A percentile compares a stretch with the other conserved stretches of the same genome.
Conservation (phyloP, 2,888 invertebrate species). For the Teleogryllus oceanicus region DNA sequence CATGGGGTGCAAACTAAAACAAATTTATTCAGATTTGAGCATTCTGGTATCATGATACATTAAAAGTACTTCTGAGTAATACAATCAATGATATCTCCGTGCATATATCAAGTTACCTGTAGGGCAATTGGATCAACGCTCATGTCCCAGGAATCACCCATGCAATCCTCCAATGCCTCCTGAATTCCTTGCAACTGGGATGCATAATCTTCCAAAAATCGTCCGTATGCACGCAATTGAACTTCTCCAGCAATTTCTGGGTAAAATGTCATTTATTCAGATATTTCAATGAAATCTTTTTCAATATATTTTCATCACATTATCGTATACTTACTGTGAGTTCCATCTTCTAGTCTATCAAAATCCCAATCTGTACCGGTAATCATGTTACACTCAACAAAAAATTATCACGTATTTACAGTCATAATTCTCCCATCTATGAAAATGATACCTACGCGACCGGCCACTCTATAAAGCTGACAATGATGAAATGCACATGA, state of each 20-base stretch:
- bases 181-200: conserved; percentile 44
- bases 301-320: neutral
- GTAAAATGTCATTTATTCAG: conserved; percentile 31
- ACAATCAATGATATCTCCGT: neutral
- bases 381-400: conserved; percentile 30
- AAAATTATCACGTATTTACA: neutral
- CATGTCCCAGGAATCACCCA: conserved; percentile 37
- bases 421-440: too few species aligned
- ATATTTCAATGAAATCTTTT: conserved; percentile 24
- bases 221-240: conserved; percentile 53
- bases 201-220: conserved; percentile 52
- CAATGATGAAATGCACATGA: too few species aligned
- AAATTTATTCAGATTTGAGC: neutral
- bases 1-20: conserved; percentile 53
- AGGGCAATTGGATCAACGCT: conserved; percentile 40
- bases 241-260: conserved; percentile 53
- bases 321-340: conserved; percentile 45
- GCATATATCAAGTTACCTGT: conserved; percentile 38
- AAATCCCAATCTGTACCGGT: conserved; percentile 36
- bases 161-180: conserved; percentile 42
- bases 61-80: neutral
- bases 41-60: neutral
- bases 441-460: too few species aligned
- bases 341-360: conserved; percentile 47
- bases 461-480: too few species aligned